Base-by-base conservation (phyloP, 2,888 invertebrate genomes). In the Phyllotreta cruciferae region DNA sequence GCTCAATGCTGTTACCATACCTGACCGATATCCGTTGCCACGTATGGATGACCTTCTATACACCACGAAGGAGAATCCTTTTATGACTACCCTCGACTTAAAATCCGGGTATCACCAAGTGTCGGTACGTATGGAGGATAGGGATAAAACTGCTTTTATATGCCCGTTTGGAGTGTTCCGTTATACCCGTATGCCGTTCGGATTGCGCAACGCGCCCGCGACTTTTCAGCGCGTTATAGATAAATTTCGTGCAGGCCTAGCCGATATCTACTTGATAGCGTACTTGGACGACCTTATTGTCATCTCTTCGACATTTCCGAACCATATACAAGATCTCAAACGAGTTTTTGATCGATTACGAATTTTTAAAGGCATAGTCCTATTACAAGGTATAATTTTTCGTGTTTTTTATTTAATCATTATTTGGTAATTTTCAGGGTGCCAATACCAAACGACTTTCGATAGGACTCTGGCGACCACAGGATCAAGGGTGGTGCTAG, bases 221-320 rank as follows among this genome's bases (percentile, higher is more conserved):
- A 24, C 24, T 24, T 24, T 24, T 24, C 24, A 45, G 8, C 13
- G 13, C 14, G 10, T 45, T 10, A 45, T 13, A 3, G 71, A 74
- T 47, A 52, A 66, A 9, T 67, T 74, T 45, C 50, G 65, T n/a
- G 14, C 54, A 14, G 69, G 68, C 35, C 52, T 75, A 34, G 35
- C 35, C 9, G 61, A 70, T 24, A 45, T 70, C 2, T 53, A 24
- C 6, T 11, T 73, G 2, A 54, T 73, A 1, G 67, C 60, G 1
- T 75, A 74, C 52, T 56, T 75, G 8, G 73, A 74, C 37, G 73
- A 76, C 45, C 44, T 74, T 2, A 71, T 75, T 6, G 36, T 74
- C 1, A 8, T 73, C 34, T 70, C 69, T 6, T 6, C 56, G 2
- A 50, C 62, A 5, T 67, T 69, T 54, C 61, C 68, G n/a, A 53